phyloP scores from a whole-genome alignment of 2,113 vertebrate genomes.

The Pimephales promelas region DNA sequence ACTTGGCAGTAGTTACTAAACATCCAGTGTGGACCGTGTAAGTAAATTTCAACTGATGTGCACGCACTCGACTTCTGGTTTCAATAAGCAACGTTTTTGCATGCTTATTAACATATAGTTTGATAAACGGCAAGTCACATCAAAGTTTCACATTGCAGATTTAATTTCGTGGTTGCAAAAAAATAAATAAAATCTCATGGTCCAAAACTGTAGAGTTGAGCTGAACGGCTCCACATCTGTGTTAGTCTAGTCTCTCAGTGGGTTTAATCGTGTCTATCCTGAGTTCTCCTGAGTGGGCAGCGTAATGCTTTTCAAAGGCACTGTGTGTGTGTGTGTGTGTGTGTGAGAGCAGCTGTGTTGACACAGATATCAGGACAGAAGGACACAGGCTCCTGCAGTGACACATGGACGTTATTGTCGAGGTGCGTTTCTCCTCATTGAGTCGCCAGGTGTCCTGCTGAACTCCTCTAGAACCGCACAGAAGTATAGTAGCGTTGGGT shows the following conservation, averaged over 20 bases:
- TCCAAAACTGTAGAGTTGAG: neutral
- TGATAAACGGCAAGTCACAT: neutral
- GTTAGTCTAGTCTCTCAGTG: neutral
- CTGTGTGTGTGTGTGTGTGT: neutral
- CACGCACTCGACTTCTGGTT: too few relatives aligned
- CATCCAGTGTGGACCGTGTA: too few relatives aligned
- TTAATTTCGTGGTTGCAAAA: neutral
- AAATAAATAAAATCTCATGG: neutral
- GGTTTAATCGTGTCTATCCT: neutral
- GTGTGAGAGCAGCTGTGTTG: neutral
- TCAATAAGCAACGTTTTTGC: too few relatives aligned
- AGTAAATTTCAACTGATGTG: too few relatives aligned
- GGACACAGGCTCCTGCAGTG: too few relatives aligned
- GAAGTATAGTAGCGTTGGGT: neutral
- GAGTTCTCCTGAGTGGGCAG: neutral
- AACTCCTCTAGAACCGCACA: neutral
- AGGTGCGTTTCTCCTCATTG: neutral
- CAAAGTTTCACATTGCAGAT: neutral
- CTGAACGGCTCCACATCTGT: neutral
- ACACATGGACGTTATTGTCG: neutral
- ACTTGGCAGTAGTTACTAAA: too few relatives aligned
- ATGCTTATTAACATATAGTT: too few relatives aligned
- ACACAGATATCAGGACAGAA: neutral
- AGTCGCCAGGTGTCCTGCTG: neutral
- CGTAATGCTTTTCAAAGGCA: neutral